Evolutionary conservation across 2,888 invertebrate genomes (phyloP), one percentile per base, ranked within the genome.

Genomic region (Zygaena filipendulae): DNA sequence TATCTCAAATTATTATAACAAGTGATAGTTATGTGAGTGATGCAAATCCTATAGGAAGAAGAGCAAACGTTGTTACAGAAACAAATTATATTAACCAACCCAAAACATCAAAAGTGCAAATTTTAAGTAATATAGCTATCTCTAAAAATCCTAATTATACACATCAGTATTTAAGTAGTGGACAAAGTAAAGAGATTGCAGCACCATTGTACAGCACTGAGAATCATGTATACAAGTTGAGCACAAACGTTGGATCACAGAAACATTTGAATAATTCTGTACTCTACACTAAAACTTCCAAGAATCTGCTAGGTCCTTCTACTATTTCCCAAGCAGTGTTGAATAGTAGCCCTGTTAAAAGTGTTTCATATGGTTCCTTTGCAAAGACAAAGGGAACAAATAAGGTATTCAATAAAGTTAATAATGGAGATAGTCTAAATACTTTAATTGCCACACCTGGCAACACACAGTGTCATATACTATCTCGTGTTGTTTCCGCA

Each of bases 341-440:
- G 25, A 74, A 62, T 36, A 70, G 51, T 41, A 72, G 61, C 41
- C 67, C 75, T 29, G 53, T 68, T n/a, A 79, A 77, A 42, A 77
- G 63, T 58, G 59, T 70, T 16, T 56, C 74, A 23, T 79, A 80
- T 36, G 57, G 64, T 43, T 60, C 70, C 38, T 68, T 72, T 45
- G 57, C 71, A 1, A 77, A 75, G 47, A 60, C 55, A 55, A 63
- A 74, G 55, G 75, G 68, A 40, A 39, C 71, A 40, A 72, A 61
- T 54, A 77, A 75, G 49, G 50, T 64, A 27, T 43, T 62, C 38
- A 67, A 60, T 45, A 74, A 72, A 51, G 68, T 77, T 31, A 77
- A 77, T 38, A 75, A 77, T 59, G 79, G 75, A 62, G 72, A 75
- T 63, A 75, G 74, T 49, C 50, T 77, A 34, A 75, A 72, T 49